Conservation (phyloP, 1,140 invertebrate genomes). For the Trichonephila inaurata region DNA sequence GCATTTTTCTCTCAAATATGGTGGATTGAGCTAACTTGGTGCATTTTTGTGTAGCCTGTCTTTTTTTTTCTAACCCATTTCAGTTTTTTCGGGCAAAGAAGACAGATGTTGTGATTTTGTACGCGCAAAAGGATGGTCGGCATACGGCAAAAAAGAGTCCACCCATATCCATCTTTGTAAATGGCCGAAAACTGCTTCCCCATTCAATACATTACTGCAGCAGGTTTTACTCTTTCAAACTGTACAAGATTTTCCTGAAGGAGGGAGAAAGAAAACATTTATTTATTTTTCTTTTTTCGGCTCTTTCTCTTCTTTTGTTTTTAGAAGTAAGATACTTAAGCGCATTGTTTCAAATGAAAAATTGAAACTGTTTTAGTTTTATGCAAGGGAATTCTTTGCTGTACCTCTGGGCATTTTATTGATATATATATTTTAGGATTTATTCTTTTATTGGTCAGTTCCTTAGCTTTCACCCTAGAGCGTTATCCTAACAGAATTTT, state of each 20-base stretch:
- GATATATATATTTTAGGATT: conserved; percentile 11
- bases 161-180: conserved; percentile 68
- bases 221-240: conserved; percentile 64
- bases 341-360: conserved; percentile 61
- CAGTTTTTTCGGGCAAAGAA: conserved; percentile 28
- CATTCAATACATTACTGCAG: conserved; percentile 68
- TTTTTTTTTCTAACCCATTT: conserved; percentile 18
- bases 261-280: conserved; percentile 42
- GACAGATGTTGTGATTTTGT: conserved; percentile 57
- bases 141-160: conserved; percentile 46
- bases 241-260: conserved; percentile 62
- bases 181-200: conserved; percentile 46
- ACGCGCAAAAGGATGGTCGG: conserved; percentile 42
- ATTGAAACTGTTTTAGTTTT: background rate
- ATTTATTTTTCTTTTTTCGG: conserved; percentile 37
- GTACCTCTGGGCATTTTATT: background rate
- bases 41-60: background rate
- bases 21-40: background rate
- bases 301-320: background rate
- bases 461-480: background rate
- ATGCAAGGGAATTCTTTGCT: background rate
- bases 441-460: conserved; percentile 52
- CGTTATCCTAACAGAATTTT: too few species aligned
- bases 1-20: conserved; percentile 35
- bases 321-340: conserved; percentile 50